Evolutionary conservation across 2,888 invertebrate genomes (phyloP).

Genomic region (Flexamia atlantica): DNA sequence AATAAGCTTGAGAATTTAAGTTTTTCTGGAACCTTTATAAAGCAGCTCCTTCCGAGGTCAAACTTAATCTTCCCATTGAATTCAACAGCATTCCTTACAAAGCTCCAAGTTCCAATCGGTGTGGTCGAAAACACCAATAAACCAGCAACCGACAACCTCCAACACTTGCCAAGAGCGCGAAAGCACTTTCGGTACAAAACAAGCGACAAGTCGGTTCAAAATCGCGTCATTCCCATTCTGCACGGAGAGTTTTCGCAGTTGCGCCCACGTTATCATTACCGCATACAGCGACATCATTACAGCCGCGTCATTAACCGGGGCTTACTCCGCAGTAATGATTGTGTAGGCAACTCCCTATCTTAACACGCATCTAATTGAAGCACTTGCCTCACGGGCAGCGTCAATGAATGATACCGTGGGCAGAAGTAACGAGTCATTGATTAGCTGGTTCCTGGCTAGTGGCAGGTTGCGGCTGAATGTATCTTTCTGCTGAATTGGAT

Average conservation of each 20-base stretch:
- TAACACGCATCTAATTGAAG: slow-evolving; percentile 38
- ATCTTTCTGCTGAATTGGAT: too few relatives aligned
- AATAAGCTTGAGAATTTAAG: too few relatives aligned
- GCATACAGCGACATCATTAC: slow-evolving; percentile 7
- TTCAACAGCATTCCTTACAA: too few relatives aligned
- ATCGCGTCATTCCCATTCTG: neutral
- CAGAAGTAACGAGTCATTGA: neutral
- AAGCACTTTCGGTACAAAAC: too few relatives aligned
- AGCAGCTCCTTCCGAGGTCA: too few relatives aligned
- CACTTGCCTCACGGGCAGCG: slow-evolving; percentile 8
- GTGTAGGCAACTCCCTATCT: slow-evolving; percentile 36
- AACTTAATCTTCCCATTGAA: too few relatives aligned
- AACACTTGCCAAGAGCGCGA: too few relatives aligned
- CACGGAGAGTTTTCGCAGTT: neutral
- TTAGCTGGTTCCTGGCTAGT: neutral
- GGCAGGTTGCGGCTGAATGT: too few relatives aligned
- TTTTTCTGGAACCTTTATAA: too few relatives aligned
- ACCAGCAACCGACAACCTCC: too few relatives aligned
- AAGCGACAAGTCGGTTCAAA: neutral
- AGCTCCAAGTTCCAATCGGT: too few relatives aligned
- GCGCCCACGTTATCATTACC: slow-evolving; percentile 15
- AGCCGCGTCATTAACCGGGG: slow-evolving; percentile 7
- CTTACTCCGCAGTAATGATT: slow-evolving; percentile 15
- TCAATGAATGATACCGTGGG: neutral
- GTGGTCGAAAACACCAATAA: too few relatives aligned